Conservation (phyloP, 2,888 invertebrate genomes). For the Cancer borealis region DNA sequence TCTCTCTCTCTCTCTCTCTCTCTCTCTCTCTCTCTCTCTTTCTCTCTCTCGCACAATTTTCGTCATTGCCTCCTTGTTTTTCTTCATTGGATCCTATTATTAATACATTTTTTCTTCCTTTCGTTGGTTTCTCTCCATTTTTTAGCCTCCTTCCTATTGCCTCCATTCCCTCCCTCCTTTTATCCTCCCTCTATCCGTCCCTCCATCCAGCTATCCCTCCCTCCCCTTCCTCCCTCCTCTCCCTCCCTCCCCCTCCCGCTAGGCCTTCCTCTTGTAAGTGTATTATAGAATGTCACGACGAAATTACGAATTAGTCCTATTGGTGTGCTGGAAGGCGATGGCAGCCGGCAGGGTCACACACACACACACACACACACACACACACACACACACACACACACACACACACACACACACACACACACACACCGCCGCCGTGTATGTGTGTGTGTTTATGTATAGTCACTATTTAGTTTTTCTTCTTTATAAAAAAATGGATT, state of each 20-base stretch:
- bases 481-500: neutral
- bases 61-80: no score
- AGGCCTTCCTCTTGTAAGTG: neutral
- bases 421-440: neutral
- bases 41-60: neutral
- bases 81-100: no score
- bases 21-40: neutral
- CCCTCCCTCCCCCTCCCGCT: neutral
- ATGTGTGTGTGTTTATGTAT: neutral
- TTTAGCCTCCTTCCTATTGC: neutral
- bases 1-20: no score
- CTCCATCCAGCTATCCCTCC: neutral
- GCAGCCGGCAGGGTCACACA: neutral
- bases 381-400: constrained; percentile 50
- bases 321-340: constrained; percentile 11
- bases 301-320: constrained; percentile 14
- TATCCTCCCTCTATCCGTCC: neutral
- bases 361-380: constrained; percentile 50
- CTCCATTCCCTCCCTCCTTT: no score
- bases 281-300: constrained; percentile 20
- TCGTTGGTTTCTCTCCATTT: neutral
- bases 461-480: neutral
- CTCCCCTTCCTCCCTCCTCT: neutral
- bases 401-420: neutral
- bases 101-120: no score